These are phyloP conservation scores for Psophia crepitans DNA, from an alignment of 2,113 vertebrate species.

Conservation along the genomic window DNA sequence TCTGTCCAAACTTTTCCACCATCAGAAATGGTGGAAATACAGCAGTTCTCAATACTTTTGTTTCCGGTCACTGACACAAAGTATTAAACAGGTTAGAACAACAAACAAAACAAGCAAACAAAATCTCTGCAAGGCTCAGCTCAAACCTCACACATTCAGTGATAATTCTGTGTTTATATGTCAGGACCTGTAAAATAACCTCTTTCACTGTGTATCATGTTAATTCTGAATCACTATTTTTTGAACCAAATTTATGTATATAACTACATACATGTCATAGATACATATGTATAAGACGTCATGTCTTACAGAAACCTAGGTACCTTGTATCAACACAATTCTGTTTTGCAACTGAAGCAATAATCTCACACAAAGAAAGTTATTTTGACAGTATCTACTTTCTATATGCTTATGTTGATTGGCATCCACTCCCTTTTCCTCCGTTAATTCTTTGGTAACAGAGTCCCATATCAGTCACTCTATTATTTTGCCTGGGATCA, in stretches of 20 bases:
- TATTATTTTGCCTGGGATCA: background rate
- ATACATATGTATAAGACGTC: background rate
- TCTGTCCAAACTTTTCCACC: background rate
- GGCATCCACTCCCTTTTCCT: background rate
- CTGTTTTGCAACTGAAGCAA: background rate
- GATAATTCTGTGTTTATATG: background rate
- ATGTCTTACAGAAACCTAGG: background rate
- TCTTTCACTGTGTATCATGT: background rate
- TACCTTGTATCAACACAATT: background rate
- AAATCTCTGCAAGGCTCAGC: background rate
- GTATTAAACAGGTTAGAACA: background rate
- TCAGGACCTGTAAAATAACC: background rate
- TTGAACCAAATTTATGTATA: background rate
- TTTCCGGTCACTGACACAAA: background rate
- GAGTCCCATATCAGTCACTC: background rate
- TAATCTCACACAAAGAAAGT: background rate
- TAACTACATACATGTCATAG: background rate
- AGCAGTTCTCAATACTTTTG: background rate
- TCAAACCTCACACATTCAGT: background rate
- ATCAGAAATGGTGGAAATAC: background rate
- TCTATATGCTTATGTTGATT: background rate
- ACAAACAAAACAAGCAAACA: background rate
- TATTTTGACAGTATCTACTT: constrained; percentile 18
- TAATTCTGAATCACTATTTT: background rate
- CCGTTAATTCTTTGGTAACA: constrained; percentile 8